Conservation (phyloP, 2,113 vertebrate species). For the Pelusios castaneus region DNA sequence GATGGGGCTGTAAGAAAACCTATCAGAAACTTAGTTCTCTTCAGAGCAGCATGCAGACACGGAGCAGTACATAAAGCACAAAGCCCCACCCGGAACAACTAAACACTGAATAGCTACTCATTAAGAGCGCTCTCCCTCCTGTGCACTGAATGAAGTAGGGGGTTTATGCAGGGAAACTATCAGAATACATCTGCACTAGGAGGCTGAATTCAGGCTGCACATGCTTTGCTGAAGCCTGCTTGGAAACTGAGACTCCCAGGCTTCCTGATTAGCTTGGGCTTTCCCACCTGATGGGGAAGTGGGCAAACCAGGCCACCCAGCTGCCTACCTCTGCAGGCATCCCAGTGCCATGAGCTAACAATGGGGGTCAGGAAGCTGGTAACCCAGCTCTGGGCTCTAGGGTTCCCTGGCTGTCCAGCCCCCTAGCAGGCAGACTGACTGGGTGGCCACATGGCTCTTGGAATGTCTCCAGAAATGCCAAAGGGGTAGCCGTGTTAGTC, state of each 20-base stretch:
- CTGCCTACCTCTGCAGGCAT: too few species aligned
- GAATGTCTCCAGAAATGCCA: neutral
- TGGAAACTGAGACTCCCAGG: neutral
- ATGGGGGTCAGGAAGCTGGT: too few species aligned
- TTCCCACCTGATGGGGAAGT: too few species aligned
- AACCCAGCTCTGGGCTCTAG: too few species aligned
- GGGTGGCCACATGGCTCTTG: neutral
- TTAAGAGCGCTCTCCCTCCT: neutral
- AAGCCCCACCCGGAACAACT: neutral
- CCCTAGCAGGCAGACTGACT: too few species aligned
- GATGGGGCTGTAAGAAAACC: neutral
- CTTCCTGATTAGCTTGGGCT: neutral
- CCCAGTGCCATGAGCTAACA: too few species aligned
- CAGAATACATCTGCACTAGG: too few species aligned
- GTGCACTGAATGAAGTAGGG: neutral
- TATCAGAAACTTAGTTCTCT: neutral
- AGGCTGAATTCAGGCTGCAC: too few species aligned
- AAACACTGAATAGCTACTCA: neutral
- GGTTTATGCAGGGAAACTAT: too few species aligned
- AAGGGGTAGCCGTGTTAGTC: too few species aligned
- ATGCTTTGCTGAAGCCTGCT: neutral
- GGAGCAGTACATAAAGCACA: neutral
- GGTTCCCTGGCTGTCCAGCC: too few species aligned
- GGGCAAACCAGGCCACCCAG: too few species aligned
- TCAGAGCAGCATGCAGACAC: neutral